Conservation (phyloP, 2,113 vertebrate genomes). For the Physeter macrocephalus region DNA sequence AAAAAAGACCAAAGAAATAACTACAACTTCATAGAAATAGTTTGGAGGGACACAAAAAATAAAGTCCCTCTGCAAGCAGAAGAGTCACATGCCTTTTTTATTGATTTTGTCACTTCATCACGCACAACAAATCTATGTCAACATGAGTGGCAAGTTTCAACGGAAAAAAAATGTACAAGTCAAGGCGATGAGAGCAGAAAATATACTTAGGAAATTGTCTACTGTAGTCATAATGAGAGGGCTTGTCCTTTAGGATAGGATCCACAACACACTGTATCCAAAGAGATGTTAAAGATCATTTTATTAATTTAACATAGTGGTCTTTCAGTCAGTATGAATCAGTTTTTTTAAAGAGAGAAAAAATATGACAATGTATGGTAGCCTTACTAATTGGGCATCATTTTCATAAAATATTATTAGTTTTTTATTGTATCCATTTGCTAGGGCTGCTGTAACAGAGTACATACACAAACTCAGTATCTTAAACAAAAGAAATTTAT, state of each 20-base stretch:
- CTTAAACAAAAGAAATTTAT: not conserved
- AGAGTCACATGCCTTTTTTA: conserved; percentile 69
- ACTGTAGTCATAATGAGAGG: conserved; percentile 77
- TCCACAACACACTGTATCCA: conserved; percentile 42
- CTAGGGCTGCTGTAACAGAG: not conserved
- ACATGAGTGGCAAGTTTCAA: conserved; percentile 79
- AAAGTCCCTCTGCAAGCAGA: conserved; percentile 65
- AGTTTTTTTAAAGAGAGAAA: not conserved
- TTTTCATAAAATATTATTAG: not conserved
- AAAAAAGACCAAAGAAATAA: conserved; percentile 73
- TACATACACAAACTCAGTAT: not conserved
- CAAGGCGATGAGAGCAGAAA: conserved; percentile 78
- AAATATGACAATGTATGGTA: not conserved
- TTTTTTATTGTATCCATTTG: not conserved
- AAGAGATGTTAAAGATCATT: conserved; percentile 64
- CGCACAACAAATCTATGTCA: conserved; percentile 80
- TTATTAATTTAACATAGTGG: conserved; percentile 43
- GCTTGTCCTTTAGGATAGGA: conserved; percentile 73
- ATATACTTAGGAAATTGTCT: conserved; percentile 77
- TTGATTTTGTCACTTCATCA: conserved; percentile 83
- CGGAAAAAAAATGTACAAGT: conserved; percentile 75
- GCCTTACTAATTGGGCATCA: not conserved
- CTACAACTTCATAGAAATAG: conserved; percentile 64
- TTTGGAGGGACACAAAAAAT: conserved; percentile 71
- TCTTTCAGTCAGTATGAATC: conserved; percentile 38